Evolutionary conservation across 2,797 vertebrate genomes (phyloP).

Genomic region (Luscinia megarhynchos): DNA sequence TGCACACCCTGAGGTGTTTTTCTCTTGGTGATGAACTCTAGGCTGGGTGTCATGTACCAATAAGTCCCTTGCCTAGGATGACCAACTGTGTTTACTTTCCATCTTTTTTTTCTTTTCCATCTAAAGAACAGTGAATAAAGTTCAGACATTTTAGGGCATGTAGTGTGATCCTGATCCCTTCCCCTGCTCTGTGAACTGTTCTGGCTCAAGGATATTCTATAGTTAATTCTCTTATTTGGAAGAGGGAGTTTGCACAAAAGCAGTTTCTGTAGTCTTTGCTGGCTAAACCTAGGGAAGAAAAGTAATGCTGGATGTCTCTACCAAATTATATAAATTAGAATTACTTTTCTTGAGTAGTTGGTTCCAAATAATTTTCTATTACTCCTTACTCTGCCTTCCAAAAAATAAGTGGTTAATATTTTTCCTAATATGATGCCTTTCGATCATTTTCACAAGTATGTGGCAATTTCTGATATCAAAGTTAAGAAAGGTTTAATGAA

Average conservation of each 20-base stretch:
- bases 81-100: not conserved
- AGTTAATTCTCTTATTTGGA: not conserved
- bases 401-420: not conserved
- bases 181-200: not conserved
- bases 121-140: not conserved
- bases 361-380: not conserved
- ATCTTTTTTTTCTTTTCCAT: not conserved
- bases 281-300: not conserved
- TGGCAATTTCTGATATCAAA: not conserved
- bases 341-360: not conserved
- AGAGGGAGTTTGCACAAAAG: not conserved
- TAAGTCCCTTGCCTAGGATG: not conserved
- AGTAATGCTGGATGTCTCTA: not conserved
- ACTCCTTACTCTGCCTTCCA: not conserved
- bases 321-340: not conserved
- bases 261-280: not conserved
- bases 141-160: not conserved
- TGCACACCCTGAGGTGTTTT: not conserved
- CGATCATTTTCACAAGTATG: not conserved
- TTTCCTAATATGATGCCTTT: not conserved
- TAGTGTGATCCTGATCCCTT: not conserved
- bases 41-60: not conserved
- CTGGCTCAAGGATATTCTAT: not conserved
- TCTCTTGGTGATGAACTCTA: not conserved
- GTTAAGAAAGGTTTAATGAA: slow-evolving; percentile 1